Evolutionary conservation across 2,113 vertebrate species (phyloP).

Genomic region (Pterophyllum scalare): DNA sequence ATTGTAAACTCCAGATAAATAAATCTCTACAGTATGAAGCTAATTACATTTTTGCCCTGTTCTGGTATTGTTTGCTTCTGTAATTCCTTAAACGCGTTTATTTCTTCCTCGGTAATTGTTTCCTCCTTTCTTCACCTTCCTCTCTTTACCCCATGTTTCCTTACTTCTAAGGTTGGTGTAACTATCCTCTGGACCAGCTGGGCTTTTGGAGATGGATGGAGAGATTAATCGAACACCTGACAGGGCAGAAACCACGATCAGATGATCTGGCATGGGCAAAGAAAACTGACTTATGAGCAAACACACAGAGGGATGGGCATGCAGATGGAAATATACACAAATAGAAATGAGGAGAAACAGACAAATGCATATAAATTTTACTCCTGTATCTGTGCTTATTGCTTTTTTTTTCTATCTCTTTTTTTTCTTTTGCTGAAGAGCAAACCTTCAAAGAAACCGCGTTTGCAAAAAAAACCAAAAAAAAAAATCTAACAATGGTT

Average conservation of each 20-base stretch:
- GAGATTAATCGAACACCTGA: conserved; percentile 72
- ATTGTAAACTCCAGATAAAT: background rate
- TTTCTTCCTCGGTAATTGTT: background rate
- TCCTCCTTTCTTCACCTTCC: background rate
- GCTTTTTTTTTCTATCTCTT: background rate
- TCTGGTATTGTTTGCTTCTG: background rate
- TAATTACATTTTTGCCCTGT: background rate
- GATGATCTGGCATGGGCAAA: conserved; percentile 83
- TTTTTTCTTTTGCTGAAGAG: conserved; percentile 1
- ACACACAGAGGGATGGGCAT: background rate
- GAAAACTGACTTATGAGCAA: conserved; percentile 71
- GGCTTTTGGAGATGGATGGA: conserved; percentile 82
- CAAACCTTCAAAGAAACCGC: conserved; percentile 27
- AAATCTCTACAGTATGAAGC: too few relatives aligned
- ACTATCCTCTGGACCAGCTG: conserved; percentile 80
- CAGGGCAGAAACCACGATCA: conserved; percentile 76
- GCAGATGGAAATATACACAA: background rate
- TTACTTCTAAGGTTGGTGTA: conserved; percentile 76
- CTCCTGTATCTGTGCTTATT: conserved; percentile 35
- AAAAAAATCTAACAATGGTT: background rate
- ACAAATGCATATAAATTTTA: background rate
- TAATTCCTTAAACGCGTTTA: background rate
- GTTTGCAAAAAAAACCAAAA: conserved; percentile 7
- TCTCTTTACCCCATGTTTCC: background rate
- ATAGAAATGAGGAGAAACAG: background rate